These are phyloP conservation scores for Chaetophractus vellerosus DNA, from an alignment of 2,797 vertebrate species.

Conservation along the genomic window DNA sequence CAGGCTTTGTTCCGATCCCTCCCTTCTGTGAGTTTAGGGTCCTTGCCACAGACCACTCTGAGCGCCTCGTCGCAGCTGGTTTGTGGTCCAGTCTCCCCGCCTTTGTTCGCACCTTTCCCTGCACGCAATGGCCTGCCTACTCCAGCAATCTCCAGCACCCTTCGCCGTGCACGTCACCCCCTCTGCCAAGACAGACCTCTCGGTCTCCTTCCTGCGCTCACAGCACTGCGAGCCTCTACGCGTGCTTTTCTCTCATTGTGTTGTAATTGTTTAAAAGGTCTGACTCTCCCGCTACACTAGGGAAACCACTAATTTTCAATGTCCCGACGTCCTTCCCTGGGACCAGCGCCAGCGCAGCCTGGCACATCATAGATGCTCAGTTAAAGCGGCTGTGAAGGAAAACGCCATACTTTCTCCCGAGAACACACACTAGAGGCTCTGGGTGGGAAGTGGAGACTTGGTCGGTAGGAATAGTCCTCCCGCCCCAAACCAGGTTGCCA, in stretches of 20 bases:
- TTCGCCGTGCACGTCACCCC: not conserved
- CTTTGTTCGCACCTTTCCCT: not conserved
- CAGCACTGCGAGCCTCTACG: not conserved
- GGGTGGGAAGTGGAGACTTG: not conserved
- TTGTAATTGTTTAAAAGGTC: not conserved
- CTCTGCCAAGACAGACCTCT: not conserved
- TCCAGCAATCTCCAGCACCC: not conserved
- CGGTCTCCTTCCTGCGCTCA: not conserved
- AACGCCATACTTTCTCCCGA: not conserved
- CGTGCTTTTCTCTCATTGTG: not conserved
- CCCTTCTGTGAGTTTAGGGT: not conserved
- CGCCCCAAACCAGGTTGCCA: fast-evolving
- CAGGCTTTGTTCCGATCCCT: not conserved
- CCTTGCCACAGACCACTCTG: not conserved
- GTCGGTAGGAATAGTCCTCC: not conserved
- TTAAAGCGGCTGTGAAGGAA: not conserved
- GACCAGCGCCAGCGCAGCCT: not conserved
- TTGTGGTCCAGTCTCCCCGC: not conserved
- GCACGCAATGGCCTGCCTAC: not conserved
- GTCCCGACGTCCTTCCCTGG: not conserved
- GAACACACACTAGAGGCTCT: not conserved
- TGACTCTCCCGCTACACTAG: not conserved
- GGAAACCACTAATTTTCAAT: not conserved
- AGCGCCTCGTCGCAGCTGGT: too few relatives aligned
- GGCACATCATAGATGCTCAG: not conserved